phyloP scores from a whole-genome alignment of 1,140 invertebrate species.

The Drosophila kohkoa region DNA sequence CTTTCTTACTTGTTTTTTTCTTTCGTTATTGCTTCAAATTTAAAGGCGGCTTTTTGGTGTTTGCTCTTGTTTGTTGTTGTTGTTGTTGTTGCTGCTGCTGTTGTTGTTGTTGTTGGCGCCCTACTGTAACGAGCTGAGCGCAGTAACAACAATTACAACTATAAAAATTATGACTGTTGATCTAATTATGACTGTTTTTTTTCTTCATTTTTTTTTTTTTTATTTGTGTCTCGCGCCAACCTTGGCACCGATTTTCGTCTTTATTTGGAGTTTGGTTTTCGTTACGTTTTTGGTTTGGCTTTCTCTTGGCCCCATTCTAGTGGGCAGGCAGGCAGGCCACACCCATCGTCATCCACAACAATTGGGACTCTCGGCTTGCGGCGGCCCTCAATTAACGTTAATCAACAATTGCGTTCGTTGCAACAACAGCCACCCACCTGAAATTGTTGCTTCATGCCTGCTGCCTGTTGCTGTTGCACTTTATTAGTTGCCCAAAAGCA shows the following conservation, averaged over 20 bases:
- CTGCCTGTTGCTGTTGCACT: slow-evolving; percentile 13
- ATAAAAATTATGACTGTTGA: slow-evolving; percentile 77
- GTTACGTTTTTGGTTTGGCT: neutral
- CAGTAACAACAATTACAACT: slow-evolving; percentile 57
- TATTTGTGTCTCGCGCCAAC: slow-evolving; percentile 66
- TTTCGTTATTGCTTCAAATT: slow-evolving; percentile 47
- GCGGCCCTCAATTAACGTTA: slow-evolving; percentile 34
- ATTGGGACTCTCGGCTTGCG: slow-evolving; percentile 13
- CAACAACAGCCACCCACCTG: slow-evolving; percentile 18
- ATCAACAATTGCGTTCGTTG: slow-evolving; percentile 18
- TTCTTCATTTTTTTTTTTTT: slow-evolving; percentile 63
- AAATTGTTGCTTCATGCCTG: slow-evolving; percentile 5
- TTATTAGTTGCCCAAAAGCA: slow-evolving; percentile 27
- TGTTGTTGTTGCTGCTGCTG: slow-evolving; percentile 29
- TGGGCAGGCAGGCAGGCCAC: neutral
- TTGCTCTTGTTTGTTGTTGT: slow-evolving; percentile 16
- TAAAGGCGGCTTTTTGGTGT: slow-evolving; percentile 46
- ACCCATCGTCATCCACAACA: neutral
- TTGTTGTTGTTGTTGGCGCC: slow-evolving; percentile 44
- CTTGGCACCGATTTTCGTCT: slow-evolving; percentile 67
- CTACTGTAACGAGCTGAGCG: slow-evolving; percentile 24
- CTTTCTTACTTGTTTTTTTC: slow-evolving; percentile 28
- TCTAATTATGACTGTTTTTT: slow-evolving; percentile 77
- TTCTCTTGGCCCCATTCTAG: slow-evolving; percentile 28
- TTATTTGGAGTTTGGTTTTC: neutral